phyloP scores from a whole-genome alignment of 2,888 invertebrate genomes.

The Ellobium chinense region DNA sequence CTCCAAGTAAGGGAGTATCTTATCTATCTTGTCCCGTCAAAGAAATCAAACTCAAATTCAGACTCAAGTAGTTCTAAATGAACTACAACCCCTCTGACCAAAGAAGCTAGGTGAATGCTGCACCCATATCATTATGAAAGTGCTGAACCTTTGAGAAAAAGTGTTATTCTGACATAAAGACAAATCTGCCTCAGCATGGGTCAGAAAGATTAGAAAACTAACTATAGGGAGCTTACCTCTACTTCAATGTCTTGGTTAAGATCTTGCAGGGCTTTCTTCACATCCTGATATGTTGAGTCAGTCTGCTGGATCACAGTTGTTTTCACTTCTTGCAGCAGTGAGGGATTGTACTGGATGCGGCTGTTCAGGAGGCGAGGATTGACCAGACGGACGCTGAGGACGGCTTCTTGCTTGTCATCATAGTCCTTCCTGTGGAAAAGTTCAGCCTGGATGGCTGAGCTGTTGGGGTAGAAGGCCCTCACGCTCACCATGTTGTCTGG shows the following conservation, averaged over 20 bases:
- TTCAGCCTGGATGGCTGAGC: constrained; percentile 59
- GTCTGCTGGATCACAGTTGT: constrained; percentile 47
- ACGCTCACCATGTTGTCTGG: constrained; percentile 26
- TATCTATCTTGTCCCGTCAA: too few relatives aligned
- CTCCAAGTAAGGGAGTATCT: too few relatives aligned
- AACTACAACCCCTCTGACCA: too few relatives aligned
- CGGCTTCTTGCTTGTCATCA: constrained; percentile 56
- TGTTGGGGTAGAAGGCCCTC: constrained; percentile 59
- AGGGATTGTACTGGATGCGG: constrained; percentile 65
- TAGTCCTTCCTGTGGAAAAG: constrained; percentile 50
- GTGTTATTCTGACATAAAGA: too few relatives aligned
- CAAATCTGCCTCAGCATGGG: too few relatives aligned
- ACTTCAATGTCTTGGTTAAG: not conserved
- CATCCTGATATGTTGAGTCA: not conserved
- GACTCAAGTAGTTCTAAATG: too few relatives aligned
- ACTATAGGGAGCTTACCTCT: constrained; percentile 24
- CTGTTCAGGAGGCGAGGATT: constrained; percentile 61
- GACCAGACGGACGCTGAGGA: constrained; percentile 55
- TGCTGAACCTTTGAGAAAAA: too few relatives aligned
- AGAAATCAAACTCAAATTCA: too few relatives aligned
- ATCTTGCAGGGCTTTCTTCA: not conserved
- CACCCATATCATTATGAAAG: too few relatives aligned
- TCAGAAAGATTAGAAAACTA: too few relatives aligned
- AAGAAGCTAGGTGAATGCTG: too few relatives aligned
- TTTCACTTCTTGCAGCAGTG: constrained; percentile 57